Evolutionary conservation across 2,113 vertebrate genomes (phyloP).

Genomic region (Porphyrio hochstetteri): DNA sequence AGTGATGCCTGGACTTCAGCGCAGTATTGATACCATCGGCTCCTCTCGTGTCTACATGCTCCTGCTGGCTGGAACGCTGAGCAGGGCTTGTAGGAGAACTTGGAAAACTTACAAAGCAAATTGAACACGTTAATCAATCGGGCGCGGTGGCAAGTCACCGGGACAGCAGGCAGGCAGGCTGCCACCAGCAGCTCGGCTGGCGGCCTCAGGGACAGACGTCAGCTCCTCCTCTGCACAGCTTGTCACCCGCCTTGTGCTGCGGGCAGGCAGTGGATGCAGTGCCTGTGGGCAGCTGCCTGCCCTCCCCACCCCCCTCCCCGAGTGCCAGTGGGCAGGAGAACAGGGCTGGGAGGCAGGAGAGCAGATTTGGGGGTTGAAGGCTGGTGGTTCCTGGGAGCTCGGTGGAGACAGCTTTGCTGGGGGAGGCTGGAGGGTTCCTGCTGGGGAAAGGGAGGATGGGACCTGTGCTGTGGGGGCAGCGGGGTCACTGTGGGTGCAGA

Average conservation of each 20-base stretch:
- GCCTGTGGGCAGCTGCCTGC: neutral
- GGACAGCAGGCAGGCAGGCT: neutral
- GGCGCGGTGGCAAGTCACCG: rapidly evolving
- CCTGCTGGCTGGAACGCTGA: neutral
- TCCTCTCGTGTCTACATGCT: neutral
- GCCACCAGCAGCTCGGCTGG: neutral
- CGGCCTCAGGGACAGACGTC: neutral
- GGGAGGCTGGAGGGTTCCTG: neutral
- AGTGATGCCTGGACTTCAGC: neutral
- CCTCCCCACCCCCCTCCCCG: no score
- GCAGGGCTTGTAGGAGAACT: neutral
- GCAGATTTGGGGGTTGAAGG: rapidly evolving
- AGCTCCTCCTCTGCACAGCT: neutral
- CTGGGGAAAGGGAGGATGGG: neutral
- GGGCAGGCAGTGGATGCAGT: rapidly evolving
- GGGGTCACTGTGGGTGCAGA: rapidly evolving
- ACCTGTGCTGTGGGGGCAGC: rapidly evolving
- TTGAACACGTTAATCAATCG: neutral
- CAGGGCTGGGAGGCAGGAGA: neutral
- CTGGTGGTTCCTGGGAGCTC: neutral
- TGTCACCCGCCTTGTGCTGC: neutral
- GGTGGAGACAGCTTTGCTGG: rapidly evolving
- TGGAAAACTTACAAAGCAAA: neutral
- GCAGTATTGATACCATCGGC: neutral
- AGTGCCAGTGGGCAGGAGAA: neutral